Evolutionary conservation across 1,140 invertebrate genomes (phyloP).

Genomic region (Rhynchophorus ferrugineus): DNA sequence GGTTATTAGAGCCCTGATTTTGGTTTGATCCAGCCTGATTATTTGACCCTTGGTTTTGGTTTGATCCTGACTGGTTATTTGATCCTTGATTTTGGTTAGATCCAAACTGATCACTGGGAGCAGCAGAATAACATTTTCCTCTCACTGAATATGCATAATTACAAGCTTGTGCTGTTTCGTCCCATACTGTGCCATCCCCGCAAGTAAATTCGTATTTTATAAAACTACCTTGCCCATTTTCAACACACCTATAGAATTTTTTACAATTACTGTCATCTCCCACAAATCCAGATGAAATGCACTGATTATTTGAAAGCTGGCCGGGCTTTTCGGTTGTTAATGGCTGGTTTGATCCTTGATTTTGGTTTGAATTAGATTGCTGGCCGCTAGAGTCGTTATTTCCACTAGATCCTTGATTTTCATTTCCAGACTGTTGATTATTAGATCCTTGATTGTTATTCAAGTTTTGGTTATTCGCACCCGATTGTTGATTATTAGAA

Average conservation of each 20-base stretch:
- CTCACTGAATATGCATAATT: slow-evolving; percentile 47
- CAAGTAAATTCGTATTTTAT: slow-evolving; percentile 54
- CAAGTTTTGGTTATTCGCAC: too few species aligned
- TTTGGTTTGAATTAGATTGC: neutral
- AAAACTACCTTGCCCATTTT: slow-evolving; percentile 45
- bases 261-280: slow-evolving; percentile 50
- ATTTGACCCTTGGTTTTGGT: slow-evolving; percentile 6
- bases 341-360: slow-evolving; percentile 1
- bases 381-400: too few species aligned
- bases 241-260: slow-evolving; percentile 62
- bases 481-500: neutral
- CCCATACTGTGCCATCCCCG: slow-evolving; percentile 49
- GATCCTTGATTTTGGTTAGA: too few species aligned
- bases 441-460: neutral
- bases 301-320: slow-evolving; percentile 17
- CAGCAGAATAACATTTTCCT: slow-evolving; percentile 21
- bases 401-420: slow-evolving; percentile 3
- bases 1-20: neutral
- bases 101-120: too few species aligned
- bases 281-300: slow-evolving; percentile 35
- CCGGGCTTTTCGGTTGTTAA: slow-evolving; percentile 45
- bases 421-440: neutral
- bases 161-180: slow-evolving; percentile 44
- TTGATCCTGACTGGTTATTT: neutral
- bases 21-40: slow-evolving; percentile 31